Evolutionary conservation across 2,888 invertebrate species (phyloP).

Genomic region (Arenicola marina): DNA sequence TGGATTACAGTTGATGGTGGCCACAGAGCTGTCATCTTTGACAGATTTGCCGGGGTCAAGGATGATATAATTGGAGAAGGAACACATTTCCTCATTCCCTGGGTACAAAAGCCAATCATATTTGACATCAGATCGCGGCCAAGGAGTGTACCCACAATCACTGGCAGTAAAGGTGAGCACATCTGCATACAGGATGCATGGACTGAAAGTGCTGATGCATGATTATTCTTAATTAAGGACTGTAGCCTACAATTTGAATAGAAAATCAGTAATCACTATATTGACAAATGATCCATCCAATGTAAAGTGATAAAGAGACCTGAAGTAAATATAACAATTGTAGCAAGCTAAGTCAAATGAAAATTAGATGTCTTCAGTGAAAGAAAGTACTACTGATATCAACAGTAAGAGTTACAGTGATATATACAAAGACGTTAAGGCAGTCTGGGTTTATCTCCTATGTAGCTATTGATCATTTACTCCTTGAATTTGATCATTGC

Average conservation of each 20-base stretch:
- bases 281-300: neutral
- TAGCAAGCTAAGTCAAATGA: too few species aligned
- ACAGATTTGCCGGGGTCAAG: conserved; percentile 94
- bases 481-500: too few species aligned
- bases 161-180: conserved; percentile 88
- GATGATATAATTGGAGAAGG: conserved; percentile 93
- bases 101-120: conserved; percentile 98
- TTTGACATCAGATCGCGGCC: conserved; percentile 97
- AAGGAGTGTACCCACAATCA: conserved; percentile 93
- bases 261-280: neutral
- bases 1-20: conserved; percentile 85
- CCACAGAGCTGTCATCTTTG: conserved; percentile 98
- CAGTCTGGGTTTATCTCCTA: too few species aligned
- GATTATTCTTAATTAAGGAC: too few species aligned
- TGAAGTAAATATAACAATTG: neutral
- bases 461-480: too few species aligned
- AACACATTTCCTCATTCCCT: conserved; percentile 97
- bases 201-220: too few species aligned
- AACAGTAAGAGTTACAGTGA: too few species aligned
- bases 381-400: too few species aligned
- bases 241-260: neutral
- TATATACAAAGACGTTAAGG: too few species aligned
- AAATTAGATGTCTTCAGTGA: too few species aligned
- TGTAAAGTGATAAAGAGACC: neutral
- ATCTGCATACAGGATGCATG: too few species aligned